Base-by-base conservation (phyloP, 2,113 vertebrate species). In the Chaenogobius annularis region DNA sequence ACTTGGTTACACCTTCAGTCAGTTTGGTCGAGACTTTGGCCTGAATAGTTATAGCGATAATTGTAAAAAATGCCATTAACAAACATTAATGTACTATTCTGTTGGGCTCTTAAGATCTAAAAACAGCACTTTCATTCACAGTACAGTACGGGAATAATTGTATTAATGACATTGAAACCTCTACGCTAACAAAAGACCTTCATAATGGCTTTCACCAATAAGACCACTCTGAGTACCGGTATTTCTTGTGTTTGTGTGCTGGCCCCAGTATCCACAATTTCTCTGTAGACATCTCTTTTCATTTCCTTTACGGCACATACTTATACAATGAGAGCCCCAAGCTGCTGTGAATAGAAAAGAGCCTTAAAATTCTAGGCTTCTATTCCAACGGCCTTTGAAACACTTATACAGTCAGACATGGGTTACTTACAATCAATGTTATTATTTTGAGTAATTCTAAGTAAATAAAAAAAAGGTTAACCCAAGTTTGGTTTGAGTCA, bases 321-420 rank as follows among this genome's bases (percentile, higher is more conserved):
- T 59, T 67, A 26, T 64, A 65, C 46, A 79, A 77, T 22, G 9
- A 83, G 81, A 73, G 74, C 69, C 77, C 69, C 75, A 81, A 87
- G 19, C 50, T 54, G 81, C 80, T 79, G 86, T 81, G 84, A 74
- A 17, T n/a, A 61, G 15, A 31, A 62, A 20, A 63, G 22, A 58
- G 15, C 61, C 61, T 20, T 11, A 20, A 19, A 43, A 50, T 69
- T 72, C 62, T 12, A 54, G 74, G 66, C 68, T 62, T 69, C 68
- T 35, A 73, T 69, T 48, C 61, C 40, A 40, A 20, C 73, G 54
- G 46, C 58, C 58, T 7, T 0, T 73, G 56, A 78, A 69, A 70
- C 19, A 19, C 62, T 69, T 7, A 66, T 31, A 10, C 14, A 0
- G 40, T 0, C 17, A 46, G 40, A 74, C 31, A 37, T 15, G 26